Percentiles rank a stretch among this genome's conserved stretches.
phyloP scores from a whole-genome alignment of 2,888 invertebrate species.

The Diachrysia chrysitis region DNA sequence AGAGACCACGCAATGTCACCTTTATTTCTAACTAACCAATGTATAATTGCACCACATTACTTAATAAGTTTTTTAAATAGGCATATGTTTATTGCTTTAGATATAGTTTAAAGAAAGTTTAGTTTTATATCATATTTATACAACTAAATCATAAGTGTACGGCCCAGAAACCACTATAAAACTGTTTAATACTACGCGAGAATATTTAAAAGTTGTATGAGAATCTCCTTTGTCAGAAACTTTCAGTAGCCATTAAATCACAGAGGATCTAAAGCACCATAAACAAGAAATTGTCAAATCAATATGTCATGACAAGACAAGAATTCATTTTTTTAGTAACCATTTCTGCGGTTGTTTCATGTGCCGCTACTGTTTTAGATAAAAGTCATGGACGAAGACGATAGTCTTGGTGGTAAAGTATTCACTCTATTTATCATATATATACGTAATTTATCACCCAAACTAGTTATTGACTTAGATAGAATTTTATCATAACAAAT shows the following conservation, averaged over 20 bases:
- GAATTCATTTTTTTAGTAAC: conserved; percentile 70
- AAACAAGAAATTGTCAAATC: conserved; percentile 8
- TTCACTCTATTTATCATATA: neutral
- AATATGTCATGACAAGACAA: conserved; percentile 74
- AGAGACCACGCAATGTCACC: no score
- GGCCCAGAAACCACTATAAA: no score
- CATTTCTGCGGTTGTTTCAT: conserved; percentile 72
- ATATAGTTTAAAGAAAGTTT: no score
- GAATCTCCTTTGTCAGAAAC: neutral
- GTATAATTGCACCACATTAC: neutral
- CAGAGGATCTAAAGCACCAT: neutral
- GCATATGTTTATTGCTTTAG: no score
- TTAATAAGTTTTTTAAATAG: no score
- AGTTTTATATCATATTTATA: no score
- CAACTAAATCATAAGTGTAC: no score
- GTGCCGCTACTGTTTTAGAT: conserved; percentile 69
- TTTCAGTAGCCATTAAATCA: neutral
- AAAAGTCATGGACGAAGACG: conserved; percentile 59
- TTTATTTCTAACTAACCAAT: neutral
- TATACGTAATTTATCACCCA: neutral
- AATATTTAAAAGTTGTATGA: neutral
- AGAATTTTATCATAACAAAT: neutral
- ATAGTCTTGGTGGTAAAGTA: conserved; percentile 63
- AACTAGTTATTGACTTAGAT: neutral
- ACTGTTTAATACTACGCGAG: no score